Base-by-base conservation (phyloP, 2,888 invertebrate species). In the Pollenia labialis region DNA sequence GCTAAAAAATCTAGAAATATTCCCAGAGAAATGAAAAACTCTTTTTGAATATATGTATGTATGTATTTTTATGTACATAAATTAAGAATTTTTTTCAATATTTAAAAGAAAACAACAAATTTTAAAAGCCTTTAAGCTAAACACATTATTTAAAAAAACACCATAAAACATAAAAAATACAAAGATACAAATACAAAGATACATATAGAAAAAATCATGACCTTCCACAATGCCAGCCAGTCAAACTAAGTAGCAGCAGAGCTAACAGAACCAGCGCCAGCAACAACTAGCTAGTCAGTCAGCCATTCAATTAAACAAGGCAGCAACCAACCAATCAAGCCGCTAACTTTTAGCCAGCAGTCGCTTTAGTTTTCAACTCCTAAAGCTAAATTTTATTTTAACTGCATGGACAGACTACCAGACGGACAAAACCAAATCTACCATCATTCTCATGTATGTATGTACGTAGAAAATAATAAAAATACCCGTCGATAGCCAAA, bases 221-320 rank as follows among this genome's bases (percentile, higher is more conserved):
- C 92, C 92, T 92, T 92, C 91, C 92, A 90, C 92, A 92, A 92
- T 92, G 92, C 92, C 92, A 92, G 87, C 92, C 91, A 92, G 82
- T 87, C 87, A 88, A 88, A 68, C 89, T 88, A 87, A 89, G 89
- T 88, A 88, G 86, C 62, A 82, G 75, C 44, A 79, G 40, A 80
- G 52, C 68, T 74, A 84, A 80, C 18, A 66, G 62, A 68, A 64
- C 46, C 40, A 48, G 58, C 32, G 23, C 52, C n/a, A 56, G 16
- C 76, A 56, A 58, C 32, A 56, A 56, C 16, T 12, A 77, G 18
- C 60, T 52, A 81, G 54, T 12, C 48, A 79, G 64, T 52, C 68
- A 72, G 52, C 50, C 48, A 75, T 32, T 42, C 40, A 62, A 44
- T 58, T 64, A 23, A 75, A 48, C 60, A 23, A 46, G 32, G 46